phyloP scores from a whole-genome alignment of 2,797 vertebrate genomes.

The Xenops minutus region DNA sequence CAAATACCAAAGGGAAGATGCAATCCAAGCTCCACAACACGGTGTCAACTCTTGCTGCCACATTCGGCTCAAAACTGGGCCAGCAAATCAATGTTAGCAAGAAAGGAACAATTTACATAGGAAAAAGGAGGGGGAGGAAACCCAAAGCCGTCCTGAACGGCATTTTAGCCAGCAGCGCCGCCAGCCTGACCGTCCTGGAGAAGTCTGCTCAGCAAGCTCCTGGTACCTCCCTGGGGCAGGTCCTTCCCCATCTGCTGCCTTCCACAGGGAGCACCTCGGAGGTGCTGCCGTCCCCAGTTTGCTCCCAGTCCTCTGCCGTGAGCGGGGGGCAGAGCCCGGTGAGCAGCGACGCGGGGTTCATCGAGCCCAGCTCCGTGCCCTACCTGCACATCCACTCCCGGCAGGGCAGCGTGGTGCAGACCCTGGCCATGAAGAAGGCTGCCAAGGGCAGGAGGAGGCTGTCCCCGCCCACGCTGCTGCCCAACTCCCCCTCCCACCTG shows the following conservation, averaged over 20 bases:
- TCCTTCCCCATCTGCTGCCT: slow-evolving; percentile 82
- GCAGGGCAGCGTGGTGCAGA: slow-evolving; percentile 78
- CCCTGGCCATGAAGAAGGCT: slow-evolving; percentile 88
- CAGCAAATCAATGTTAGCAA: slow-evolving; percentile 99
- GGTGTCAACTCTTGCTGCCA: slow-evolving; percentile 91
- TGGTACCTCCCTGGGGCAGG: slow-evolving; percentile 65
- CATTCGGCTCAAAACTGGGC: slow-evolving; percentile 90
- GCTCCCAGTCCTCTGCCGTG: slow-evolving; percentile 82
- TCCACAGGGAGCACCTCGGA: slow-evolving; percentile 75
- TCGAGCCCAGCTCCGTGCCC: slow-evolving; percentile 92
- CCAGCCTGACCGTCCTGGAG: slow-evolving; percentile 68
- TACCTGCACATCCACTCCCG: slow-evolving; percentile 81
- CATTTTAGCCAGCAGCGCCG: slow-evolving; percentile 59
- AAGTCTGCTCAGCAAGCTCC: slow-evolving; percentile 71
- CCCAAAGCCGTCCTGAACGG: slow-evolving; percentile 85
- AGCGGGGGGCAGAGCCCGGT: slow-evolving; percentile 91
- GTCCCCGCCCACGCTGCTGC: slow-evolving; percentile 83
- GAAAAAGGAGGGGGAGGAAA: slow-evolving; percentile 95
- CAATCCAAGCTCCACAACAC: slow-evolving; percentile 79
- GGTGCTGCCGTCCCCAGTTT: slow-evolving; percentile 85
- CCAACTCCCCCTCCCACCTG: slow-evolving; percentile 87
- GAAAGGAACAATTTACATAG: slow-evolving; percentile 98
- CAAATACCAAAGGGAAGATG: slow-evolving; percentile 81
- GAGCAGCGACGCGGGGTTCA: slow-evolving; percentile 90
- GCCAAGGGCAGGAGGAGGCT: slow-evolving; percentile 82